phyloP scores from a whole-genome alignment of 2,888 invertebrate species.

The Aporophyla nigra region DNA sequence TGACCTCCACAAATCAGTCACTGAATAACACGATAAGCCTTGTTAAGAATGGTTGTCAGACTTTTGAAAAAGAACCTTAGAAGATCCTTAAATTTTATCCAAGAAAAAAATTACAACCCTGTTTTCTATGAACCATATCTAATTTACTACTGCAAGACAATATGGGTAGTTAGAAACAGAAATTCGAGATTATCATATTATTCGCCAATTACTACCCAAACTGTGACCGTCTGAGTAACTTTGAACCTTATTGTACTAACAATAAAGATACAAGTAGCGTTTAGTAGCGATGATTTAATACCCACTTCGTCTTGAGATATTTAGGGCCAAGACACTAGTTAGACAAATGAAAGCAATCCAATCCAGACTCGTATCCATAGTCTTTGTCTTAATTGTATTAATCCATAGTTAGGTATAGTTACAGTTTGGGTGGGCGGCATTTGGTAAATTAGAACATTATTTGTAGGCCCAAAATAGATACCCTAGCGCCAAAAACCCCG shows the following conservation, averaged over 20 bases:
- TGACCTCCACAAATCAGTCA: not conserved
- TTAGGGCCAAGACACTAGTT: constrained; percentile 10
- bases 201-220: not conserved
- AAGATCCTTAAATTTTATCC: too few species aligned
- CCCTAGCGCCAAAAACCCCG: too few species aligned
- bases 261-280: constrained; percentile 7
- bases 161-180: constrained; percentile 17
- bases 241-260: not conserved
- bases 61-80: too few species aligned
- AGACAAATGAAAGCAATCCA: constrained; percentile 41
- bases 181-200: constrained; percentile 22
- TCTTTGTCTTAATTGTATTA: constrained; percentile 7
- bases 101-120: not conserved
- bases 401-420: not conserved
- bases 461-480: too few species aligned
- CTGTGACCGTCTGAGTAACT: not conserved
- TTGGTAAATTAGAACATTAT: too few species aligned
- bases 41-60: not conserved
- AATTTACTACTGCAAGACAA: not conserved
- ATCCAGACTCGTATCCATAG: constrained; percentile 28
- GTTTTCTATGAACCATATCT: not conserved
- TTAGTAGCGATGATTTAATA: constrained; percentile 16
- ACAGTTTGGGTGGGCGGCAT: too few species aligned
- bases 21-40: not conserved
- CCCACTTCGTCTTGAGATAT: constrained; percentile 11